Conservation (phyloP, 2,888 invertebrate genomes). For the Agriopis leucophaearia region DNA sequence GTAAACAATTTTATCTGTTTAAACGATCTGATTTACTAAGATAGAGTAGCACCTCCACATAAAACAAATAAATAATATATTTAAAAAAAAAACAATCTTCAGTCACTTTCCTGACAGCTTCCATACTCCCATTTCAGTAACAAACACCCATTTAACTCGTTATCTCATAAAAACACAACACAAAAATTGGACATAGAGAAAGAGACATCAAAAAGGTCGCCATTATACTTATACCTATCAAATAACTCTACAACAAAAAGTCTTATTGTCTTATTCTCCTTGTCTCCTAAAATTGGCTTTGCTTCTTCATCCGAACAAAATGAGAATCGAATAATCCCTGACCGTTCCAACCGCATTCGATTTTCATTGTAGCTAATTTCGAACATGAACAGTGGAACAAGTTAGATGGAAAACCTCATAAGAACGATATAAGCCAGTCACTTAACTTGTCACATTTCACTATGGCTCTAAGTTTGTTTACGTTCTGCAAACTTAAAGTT, state of each 20-base stretch:
- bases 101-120: too few relatives aligned
- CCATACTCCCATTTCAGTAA: too few relatives aligned
- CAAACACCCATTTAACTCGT: too few relatives aligned
- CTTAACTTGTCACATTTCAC: slow-evolving; percentile 31
- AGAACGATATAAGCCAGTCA: slow-evolving; percentile 22
- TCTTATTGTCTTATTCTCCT: slow-evolving; percentile 30
- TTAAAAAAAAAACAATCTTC: too few relatives aligned
- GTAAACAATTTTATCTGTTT: too few relatives aligned
- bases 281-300: slow-evolving; percentile 47
- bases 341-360: slow-evolving; percentile 46
- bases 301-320: slow-evolving; percentile 43
- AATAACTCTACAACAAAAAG: slow-evolving; percentile 22
- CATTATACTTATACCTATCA: slow-evolving; percentile 5
- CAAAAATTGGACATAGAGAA: slow-evolving; percentile 2
- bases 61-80: too few relatives aligned
- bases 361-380: slow-evolving; percentile 57
- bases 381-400: slow-evolving; percentile 49
- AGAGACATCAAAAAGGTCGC: slow-evolving; percentile 18
- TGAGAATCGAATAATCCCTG: slow-evolving; percentile 49
- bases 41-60: too few relatives aligned
- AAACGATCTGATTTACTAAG: too few relatives aligned
- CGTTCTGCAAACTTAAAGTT: neutral
- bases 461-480: slow-evolving; percentile 1
- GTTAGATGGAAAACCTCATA: slow-evolving; percentile 53
- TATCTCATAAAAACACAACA: neutral